Percentiles rank a stretch among this genome's conserved stretches.
Conservation (phyloP, 2,888 invertebrate genomes). For the Theodoxus fluviatilis region DNA sequence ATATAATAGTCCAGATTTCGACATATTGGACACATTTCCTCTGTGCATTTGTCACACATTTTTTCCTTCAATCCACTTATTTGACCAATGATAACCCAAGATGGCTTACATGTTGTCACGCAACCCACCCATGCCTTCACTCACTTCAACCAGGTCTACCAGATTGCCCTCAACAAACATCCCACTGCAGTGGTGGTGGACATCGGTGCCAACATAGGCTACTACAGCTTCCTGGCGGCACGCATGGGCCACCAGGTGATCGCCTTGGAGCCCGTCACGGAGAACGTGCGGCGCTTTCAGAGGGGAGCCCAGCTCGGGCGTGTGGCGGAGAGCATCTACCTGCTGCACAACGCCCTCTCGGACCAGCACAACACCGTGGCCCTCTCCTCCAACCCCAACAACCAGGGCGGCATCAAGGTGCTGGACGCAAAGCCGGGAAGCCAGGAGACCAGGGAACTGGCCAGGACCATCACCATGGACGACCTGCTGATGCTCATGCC, state of each 20-base stretch:
- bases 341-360: constrained; percentile 47
- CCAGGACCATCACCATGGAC: constrained; percentile 39
- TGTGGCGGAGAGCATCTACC: constrained; percentile 38
- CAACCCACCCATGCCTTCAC: too few relatives aligned
- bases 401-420: constrained; percentile 52
- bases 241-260: constrained; percentile 51
- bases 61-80: too few relatives aligned
- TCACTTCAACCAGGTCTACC: too few relatives aligned
- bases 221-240: constrained; percentile 56
- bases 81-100: too few relatives aligned
- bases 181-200: constrained; percentile 50
- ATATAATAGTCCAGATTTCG: too few relatives aligned
- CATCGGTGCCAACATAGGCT: constrained; percentile 61
- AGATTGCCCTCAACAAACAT: constrained; percentile 39
- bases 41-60: too few relatives aligned
- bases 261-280: constrained; percentile 57
- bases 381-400: constrained; percentile 40
- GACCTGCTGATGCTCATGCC: constrained; percentile 40
- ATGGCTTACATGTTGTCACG: too few relatives aligned
- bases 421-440: constrained; percentile 25
- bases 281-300: constrained; percentile 40
- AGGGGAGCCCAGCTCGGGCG: constrained; percentile 37
- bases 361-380: constrained; percentile 39
- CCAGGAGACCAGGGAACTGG: constrained; percentile 16
- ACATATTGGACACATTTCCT: too few relatives aligned